Percentiles rank a stretch among this genome's conserved stretches.
phyloP scores from a whole-genome alignment of 2,113 vertebrate genomes.

The Deroptyus accipitrinus region DNA sequence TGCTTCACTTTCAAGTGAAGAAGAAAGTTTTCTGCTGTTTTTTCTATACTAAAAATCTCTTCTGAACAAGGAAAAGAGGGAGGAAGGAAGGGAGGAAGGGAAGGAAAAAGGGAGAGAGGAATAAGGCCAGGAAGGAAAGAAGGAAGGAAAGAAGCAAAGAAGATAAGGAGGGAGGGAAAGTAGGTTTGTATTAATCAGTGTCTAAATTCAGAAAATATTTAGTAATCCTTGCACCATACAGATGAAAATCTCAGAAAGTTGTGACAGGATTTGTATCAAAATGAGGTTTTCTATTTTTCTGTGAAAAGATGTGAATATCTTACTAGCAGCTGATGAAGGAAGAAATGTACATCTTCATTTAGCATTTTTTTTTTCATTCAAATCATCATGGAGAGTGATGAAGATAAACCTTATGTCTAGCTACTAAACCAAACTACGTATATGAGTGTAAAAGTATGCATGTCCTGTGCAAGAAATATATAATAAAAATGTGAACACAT shows the following conservation, averaged over 20 bases:
- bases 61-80: background rate
- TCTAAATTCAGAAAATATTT: background rate
- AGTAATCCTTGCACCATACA: background rate
- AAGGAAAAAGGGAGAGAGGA: background rate
- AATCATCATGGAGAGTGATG: background rate
- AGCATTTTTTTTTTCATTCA: background rate
- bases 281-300: background rate
- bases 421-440: background rate
- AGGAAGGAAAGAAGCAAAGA: background rate
- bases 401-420: background rate
- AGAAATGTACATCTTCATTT: background rate
- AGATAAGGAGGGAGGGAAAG: background rate
- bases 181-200: background rate
- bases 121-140: too few species aligned
- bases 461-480: background rate
- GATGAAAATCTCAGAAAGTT: background rate
- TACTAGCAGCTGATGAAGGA: background rate
- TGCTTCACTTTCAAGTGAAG: background rate
- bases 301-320: background rate
- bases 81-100: background rate
- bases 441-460: background rate
- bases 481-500: background rate
- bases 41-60: background rate
- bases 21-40: background rate
- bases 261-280: background rate